These are phyloP conservation scores for Hyaena hyaena DNA, from an alignment of 2,113 vertebrate species.

Conservation along the genomic window DNA sequence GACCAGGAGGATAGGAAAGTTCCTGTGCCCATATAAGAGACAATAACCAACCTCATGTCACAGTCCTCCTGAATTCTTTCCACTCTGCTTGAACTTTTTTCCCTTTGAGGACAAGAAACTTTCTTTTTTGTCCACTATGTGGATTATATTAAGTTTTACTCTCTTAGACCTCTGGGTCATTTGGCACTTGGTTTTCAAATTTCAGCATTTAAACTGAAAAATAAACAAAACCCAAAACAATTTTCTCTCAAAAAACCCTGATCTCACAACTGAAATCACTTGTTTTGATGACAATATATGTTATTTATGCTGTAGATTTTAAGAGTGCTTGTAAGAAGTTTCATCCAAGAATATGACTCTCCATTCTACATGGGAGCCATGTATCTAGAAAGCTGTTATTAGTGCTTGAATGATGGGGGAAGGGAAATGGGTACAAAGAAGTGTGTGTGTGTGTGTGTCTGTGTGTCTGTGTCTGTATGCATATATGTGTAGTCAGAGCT, in stretches of 20 bases:
- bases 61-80: background rate
- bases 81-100: background rate
- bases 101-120: background rate
- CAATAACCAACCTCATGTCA: background rate
- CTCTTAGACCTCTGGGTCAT: background rate
- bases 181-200: background rate
- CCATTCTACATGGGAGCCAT: background rate
- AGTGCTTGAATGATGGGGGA: background rate
- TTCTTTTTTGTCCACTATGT: background rate
- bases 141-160: background rate
- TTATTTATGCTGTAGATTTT: background rate
- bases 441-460: background rate
- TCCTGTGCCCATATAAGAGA: background rate
- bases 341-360: background rate
- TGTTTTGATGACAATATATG: background rate
- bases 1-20: background rate
- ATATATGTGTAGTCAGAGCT: background rate
- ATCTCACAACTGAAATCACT: background rate
- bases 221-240: background rate
- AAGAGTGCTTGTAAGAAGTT: background rate
- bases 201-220: background rate
- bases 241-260: background rate
- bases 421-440: background rate
- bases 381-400: background rate
- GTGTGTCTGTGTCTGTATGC: background rate